Evolutionary conservation across 2,113 vertebrate species (phyloP).

Genomic region (Etheostoma spectabile): DNA sequence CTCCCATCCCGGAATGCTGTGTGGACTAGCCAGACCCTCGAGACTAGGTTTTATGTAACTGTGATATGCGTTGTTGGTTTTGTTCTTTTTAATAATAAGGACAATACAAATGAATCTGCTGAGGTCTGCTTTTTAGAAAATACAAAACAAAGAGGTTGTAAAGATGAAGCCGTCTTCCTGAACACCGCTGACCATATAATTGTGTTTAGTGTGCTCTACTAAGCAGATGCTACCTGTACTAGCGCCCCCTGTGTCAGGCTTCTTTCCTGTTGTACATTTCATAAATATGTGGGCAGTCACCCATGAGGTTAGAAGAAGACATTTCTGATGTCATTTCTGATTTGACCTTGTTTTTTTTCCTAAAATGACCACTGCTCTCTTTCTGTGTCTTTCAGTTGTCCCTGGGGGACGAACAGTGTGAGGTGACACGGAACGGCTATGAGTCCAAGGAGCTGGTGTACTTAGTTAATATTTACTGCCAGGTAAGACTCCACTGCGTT

Average conservation of each 20-base stretch:
- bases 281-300: constrained; percentile 41
- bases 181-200: constrained; percentile 13
- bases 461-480: constrained; percentile 96
- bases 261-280: constrained; percentile 60
- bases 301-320: neutral
- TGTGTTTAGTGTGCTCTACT: neutral
- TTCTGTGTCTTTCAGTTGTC: constrained; percentile 86
- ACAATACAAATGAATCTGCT: neutral
- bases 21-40: too few relatives aligned
- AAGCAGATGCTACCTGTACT: constrained; percentile 31
- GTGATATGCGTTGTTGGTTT: neutral
- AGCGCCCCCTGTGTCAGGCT: constrained; percentile 13
- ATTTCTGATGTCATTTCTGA: neutral
- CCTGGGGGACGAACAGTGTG: constrained; percentile 96
- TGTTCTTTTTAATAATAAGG: neutral
- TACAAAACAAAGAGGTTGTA: neutral
- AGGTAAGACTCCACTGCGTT: constrained; percentile 84
- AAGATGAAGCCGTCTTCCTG: neutral
- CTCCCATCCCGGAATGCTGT: too few relatives aligned
- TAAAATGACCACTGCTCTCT: constrained; percentile 8
- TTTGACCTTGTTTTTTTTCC: neutral
- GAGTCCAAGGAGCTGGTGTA: constrained; percentile 97
- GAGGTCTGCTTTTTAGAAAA: neutral
- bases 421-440: constrained; percentile 92
- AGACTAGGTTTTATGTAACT: neutral